Evolutionary conservation across 1,140 invertebrate genomes (phyloP).

Genomic region (Zophobas atratus): DNA sequence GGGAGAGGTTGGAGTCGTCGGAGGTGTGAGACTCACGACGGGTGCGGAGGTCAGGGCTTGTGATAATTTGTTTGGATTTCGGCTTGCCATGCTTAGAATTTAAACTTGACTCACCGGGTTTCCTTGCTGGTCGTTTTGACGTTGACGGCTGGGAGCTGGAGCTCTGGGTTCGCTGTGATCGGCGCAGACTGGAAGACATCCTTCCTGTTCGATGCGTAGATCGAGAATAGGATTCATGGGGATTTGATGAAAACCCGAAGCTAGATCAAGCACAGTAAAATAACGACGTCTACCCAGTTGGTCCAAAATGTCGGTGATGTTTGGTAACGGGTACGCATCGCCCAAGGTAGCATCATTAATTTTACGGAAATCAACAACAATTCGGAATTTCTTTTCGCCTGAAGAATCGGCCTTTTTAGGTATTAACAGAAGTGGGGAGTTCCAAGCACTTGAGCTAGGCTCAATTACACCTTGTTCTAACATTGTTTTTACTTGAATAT

Average conservation of each 20-base stretch:
- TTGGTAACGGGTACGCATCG: conserved; percentile 70
- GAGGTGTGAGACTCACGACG: no score
- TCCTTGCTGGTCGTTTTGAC: no score
- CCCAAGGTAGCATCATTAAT: conserved; percentile 63
- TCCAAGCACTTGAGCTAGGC: conserved; percentile 47
- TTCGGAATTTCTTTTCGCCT: conserved; percentile 59
- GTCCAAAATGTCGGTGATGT: conserved; percentile 69
- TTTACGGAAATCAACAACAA: conserved; percentile 66
- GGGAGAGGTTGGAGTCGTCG: no score
- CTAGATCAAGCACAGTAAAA: conserved; percentile 70
- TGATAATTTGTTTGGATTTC: no score
- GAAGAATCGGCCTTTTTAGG: conserved; percentile 56
- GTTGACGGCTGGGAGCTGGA: no score
- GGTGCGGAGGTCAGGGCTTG: no score
- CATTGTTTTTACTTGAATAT: conserved; percentile 54
- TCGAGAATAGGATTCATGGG: conserved; percentile 57
- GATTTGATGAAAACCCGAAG: conserved; percentile 72
- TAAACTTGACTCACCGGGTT: no score
- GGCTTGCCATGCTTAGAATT: no score
- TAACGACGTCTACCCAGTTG: conserved; percentile 65
- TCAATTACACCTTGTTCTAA: conserved; percentile 51
- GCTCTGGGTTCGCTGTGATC: no score
- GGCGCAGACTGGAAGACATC: no score
- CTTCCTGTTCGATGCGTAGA: no score
- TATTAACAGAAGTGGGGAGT: conserved; percentile 53